Base-by-base conservation (phyloP, 2,797 vertebrate genomes). In the Malurus splendens region DNA sequence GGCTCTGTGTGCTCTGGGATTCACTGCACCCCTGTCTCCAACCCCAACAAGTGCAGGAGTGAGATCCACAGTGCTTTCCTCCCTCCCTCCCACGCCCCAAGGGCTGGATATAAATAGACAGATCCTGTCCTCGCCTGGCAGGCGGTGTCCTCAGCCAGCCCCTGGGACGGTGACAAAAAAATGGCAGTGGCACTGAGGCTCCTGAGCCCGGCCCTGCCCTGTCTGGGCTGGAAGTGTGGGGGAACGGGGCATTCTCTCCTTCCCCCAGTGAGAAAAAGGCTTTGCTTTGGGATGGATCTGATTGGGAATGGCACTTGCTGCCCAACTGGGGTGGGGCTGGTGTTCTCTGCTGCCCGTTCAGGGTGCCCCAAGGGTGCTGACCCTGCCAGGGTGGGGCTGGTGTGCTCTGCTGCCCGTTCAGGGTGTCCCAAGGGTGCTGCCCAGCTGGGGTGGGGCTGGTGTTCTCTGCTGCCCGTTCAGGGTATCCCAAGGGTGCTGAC, bases 91-190 rank as follows among this genome's bases (percentile, higher is more conserved):
- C 75, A 9, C 78, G 23, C 7, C 19, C n/a, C n/a, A 27, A 38
- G 78, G 60, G 36, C 56, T 79, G 51, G 24, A 5, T 83, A 86
- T 70, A 90, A 91, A 90, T 73, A 92, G 73, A 25, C 23, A 12
- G 41, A 33, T 75, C 50, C n/a, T 89, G 62, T 87, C 82, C 84
- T 82, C 0, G 2, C 27, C 64, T 91, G 83, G 30, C 83, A 87
- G 65, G 44, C 25, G 0, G 15, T 7, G 14, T 74, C 87, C 82
- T 92, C 82, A 72, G 76, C 50, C 76, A 80, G 61, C 57, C 44
- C 51, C 45, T 12, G 42, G 72, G 24, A 32, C 2, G 9, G 14
- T 9, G 23, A 47, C 59, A 54, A 28, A 78, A 44, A 20, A 52
- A 57, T 0, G 0, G 27, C 45, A 13, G 76, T 3, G 8, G 20